Conservation (phyloP, 92 coral and sea anemone species). For the Pocillopora meandrina region DNA sequence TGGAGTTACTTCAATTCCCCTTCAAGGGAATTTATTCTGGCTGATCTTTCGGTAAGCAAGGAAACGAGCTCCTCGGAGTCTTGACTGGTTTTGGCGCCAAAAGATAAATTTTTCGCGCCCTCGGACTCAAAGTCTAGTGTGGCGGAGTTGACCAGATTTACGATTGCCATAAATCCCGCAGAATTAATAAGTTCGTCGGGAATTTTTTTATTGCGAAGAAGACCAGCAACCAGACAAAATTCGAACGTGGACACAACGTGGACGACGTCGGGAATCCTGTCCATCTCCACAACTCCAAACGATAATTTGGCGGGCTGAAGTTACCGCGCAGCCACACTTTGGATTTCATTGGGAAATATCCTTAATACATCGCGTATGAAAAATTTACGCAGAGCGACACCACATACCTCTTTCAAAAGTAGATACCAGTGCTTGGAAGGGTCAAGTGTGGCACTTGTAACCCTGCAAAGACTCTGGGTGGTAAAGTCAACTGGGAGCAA, state of each 20-base stretch:
- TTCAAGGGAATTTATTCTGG: neutral
- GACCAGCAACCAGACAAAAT: constrained; percentile 44
- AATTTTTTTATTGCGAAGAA: constrained; percentile 32
- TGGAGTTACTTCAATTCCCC: constrained; percentile 7
- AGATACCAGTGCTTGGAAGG: too few species aligned
- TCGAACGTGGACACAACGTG: constrained; percentile 34
- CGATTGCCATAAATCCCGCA: constrained; percentile 8
- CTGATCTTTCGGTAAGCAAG: neutral
- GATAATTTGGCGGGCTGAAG: too few species aligned
- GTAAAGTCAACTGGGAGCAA: neutral
- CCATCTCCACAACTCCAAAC: too few species aligned
- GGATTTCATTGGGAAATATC: constrained; percentile 32
- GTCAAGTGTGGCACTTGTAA: too few species aligned
- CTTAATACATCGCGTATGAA: constrained; percentile 16
- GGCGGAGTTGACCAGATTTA: constrained; percentile 30
- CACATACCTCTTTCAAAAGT: too few species aligned
- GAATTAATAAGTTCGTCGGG: constrained; percentile 12
- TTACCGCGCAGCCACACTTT: constrained; percentile 17
- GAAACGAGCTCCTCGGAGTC: neutral
- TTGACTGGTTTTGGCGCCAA: neutral
- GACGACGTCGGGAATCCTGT: too few species aligned
- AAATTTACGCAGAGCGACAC: neutral
- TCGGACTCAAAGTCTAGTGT: neutral
- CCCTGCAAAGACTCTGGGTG: neutral
- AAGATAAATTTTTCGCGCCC: neutral